Conservation (phyloP, 1,140 invertebrate species). For the Scaptomyza graminum region DNA sequence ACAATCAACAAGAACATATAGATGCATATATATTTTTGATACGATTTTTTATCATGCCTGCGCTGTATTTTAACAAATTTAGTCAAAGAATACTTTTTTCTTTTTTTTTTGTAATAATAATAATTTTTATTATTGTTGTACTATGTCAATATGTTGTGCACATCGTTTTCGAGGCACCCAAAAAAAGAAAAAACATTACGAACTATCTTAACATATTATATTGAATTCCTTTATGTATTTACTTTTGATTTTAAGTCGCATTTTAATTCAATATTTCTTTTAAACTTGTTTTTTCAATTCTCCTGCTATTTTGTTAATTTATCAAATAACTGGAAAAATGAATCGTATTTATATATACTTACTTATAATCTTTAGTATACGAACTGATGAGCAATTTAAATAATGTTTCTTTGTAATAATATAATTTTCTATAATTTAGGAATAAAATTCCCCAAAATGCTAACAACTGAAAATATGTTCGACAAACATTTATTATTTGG, state of each 20-base stretch:
- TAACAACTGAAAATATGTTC: conserved; percentile 13
- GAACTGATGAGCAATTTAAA: conserved; percentile 26
- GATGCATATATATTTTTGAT: conserved; percentile 65
- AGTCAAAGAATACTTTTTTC: conserved; percentile 15
- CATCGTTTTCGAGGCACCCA: conserved; percentile 69
- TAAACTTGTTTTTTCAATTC: conserved; percentile 32
- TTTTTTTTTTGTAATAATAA: conserved; percentile 9
- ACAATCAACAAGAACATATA: conserved; percentile 5
- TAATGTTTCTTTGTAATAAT: conserved; percentile 26
- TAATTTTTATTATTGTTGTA: conserved; percentile 56
- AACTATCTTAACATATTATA: conserved; percentile 47
- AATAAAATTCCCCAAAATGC: conserved; percentile 45
- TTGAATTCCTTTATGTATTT: conserved; percentile 72
- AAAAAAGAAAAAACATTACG: conserved; percentile 14
- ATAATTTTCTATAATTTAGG: conserved; percentile 39
- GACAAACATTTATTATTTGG: neutral
- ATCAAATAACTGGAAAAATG: conserved; percentile 50
- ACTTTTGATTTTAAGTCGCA: conserved; percentile 64
- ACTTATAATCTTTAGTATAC: conserved; percentile 6
- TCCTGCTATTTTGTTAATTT: conserved; percentile 55
- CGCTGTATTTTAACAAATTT: conserved; percentile 3
- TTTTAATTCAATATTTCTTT: conserved; percentile 39
- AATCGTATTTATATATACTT: conserved; percentile 28
- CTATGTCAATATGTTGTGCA: conserved; percentile 58
- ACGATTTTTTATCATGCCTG: conserved; percentile 49